Evolutionary conservation across 2,888 invertebrate genomes (phyloP).

Genomic region (Celastrina argiolus): DNA sequence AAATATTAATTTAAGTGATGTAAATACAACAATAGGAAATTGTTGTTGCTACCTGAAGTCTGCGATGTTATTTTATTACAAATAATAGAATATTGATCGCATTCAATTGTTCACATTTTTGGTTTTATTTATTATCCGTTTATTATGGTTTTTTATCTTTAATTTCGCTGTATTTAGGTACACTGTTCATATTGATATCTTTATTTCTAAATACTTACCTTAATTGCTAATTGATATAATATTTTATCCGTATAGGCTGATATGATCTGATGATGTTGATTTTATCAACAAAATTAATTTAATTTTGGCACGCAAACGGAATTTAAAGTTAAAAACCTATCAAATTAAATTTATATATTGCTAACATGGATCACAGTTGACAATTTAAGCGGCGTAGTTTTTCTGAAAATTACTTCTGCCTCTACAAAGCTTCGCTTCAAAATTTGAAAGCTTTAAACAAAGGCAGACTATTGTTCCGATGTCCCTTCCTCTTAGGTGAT

Average conservation of each 20-base stretch:
- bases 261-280: too few relatives aligned
- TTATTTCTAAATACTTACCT: not conserved
- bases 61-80: slow-evolving; percentile 42
- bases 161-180: not conserved
- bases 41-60: slow-evolving; percentile 57
- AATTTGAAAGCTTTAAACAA: slow-evolving; percentile 14
- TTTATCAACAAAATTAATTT: too few relatives aligned
- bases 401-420: not conserved
- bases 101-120: slow-evolving; percentile 30
- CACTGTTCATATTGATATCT: not conserved
- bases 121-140: slow-evolving; percentile 25
- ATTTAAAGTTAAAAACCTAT: not conserved
- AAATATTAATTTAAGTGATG: slow-evolving; percentile 67
- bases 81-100: slow-evolving; percentile 34
- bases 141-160: not conserved
- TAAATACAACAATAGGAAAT: slow-evolving; percentile 59
- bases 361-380: not conserved
- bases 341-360: not conserved
- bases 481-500: slow-evolving; percentile 18
- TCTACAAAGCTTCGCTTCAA: not conserved
- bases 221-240: too few relatives aligned
- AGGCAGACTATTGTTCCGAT: not conserved
- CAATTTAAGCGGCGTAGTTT: not conserved
- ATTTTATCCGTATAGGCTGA: too few relatives aligned
- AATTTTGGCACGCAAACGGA: not conserved